Evolutionary conservation across 2,797 vertebrate genomes (phyloP).

Genomic region (Myotis planiceps): DNA sequence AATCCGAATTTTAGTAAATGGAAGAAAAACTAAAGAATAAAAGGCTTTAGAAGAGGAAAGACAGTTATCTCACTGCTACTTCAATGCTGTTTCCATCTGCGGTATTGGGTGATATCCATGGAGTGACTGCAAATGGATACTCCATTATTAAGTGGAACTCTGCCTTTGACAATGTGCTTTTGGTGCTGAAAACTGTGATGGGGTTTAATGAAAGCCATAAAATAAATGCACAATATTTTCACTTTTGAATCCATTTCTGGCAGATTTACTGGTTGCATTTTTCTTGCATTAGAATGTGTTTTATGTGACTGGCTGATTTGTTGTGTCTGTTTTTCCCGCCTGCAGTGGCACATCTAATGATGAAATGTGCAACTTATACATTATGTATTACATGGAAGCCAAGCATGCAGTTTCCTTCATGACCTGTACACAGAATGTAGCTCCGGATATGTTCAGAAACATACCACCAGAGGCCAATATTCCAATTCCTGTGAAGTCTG

Average conservation of each 20-base stretch:
- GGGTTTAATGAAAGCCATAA: conserved; percentile 62
- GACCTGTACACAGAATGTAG: conserved; percentile 92
- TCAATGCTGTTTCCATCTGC: background rate
- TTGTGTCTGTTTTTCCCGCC: background rate
- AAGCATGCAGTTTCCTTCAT: conserved; percentile 93
- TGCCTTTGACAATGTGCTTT: conserved; percentile 7
- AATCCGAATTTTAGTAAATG: background rate
- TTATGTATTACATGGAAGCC: conserved; percentile 99
- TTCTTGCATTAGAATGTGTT: conserved; percentile 8
- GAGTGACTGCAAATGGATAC: background rate
- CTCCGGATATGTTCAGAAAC: conserved; percentile 89
- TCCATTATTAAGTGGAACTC: conserved; percentile 43
- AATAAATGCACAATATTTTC: background rate
- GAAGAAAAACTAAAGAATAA: background rate
- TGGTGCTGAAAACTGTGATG: conserved; percentile 11
- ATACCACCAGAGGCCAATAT: conserved; percentile 94
- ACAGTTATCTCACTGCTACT: background rate
- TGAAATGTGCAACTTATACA: conserved; percentile 99
- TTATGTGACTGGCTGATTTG: conserved; percentile 16
- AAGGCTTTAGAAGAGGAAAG: background rate
- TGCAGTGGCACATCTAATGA: conserved; percentile 94
- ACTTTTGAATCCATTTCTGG: conserved; percentile 11
- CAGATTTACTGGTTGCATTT: conserved; percentile 23
- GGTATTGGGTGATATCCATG: background rate
- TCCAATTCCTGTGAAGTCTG: conserved; percentile 90